Evolutionary conservation across 2,888 invertebrate genomes (phyloP).

Genomic region (Tetropium fuscum): DNA sequence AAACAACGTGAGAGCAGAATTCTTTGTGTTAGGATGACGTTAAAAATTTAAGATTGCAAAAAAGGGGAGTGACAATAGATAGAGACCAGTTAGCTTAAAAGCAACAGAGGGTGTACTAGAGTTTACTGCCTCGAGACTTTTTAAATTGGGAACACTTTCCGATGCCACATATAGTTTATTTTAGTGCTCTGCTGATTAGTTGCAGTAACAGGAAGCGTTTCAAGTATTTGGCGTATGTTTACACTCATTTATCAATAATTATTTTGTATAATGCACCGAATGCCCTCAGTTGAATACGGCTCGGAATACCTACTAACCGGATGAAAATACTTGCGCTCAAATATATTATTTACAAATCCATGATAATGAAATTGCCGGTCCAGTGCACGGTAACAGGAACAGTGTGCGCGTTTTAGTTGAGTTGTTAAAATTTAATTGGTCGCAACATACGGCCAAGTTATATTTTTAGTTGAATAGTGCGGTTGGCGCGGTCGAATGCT

Average conservation of each 20-base stretch:
- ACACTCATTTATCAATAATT: no score
- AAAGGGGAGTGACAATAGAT: slow-evolving; percentile 27
- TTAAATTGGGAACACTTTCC: slow-evolving; percentile 9
- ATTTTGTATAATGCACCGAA: no score
- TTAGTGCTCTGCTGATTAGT: neutral
- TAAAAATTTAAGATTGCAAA: slow-evolving; percentile 22
- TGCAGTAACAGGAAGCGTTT: neutral
- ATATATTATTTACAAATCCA: no score
- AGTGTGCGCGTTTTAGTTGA: neutral
- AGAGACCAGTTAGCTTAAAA: slow-evolving; percentile 28
- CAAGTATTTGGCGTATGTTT: neutral
- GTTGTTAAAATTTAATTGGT: slow-evolving; percentile 26
- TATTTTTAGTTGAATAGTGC: slow-evolving; percentile 30
- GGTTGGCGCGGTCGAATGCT: slow-evolving; percentile 28
- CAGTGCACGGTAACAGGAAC: neutral
- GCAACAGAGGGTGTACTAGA: slow-evolving; percentile 15
- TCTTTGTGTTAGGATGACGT: slow-evolving; percentile 2
- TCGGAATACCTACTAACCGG: no score
- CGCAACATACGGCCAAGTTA: slow-evolving; percentile 21
- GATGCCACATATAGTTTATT: neutral
- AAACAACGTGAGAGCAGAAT: slow-evolving; percentile 7
- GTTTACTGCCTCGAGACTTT: slow-evolving; percentile 8
- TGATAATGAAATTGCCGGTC: neutral
- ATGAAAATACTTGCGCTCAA: no score
- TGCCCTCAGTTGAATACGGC: no score